A percentile compares a stretch with the other conserved stretches of the same genome.
Conservation (phyloP, 2,113 vertebrate species). For the Actinemys pallida region DNA sequence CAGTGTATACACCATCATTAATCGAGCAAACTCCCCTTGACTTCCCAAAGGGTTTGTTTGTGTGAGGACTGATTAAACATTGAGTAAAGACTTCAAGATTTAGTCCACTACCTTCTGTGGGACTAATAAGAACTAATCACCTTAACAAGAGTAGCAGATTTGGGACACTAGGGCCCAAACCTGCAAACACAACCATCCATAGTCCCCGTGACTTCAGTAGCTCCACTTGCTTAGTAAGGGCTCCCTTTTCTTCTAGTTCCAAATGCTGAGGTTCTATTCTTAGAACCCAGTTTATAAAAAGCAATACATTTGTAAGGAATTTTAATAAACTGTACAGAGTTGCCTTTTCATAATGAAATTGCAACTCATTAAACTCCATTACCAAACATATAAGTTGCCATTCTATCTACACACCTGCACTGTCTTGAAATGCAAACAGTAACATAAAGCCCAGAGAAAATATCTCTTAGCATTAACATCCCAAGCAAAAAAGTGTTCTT, state of each 20-base stretch:
- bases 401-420: neutral
- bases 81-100: slow-evolving; percentile 1
- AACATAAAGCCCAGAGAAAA: neutral
- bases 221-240: neutral
- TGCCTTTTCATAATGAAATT: neutral
- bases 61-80: neutral
- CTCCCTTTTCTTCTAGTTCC: neutral
- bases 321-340: neutral
- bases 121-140: neutral
- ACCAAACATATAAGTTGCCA: neutral
- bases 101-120: neutral
- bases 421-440: neutral
- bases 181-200: neutral
- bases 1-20: neutral
- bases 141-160: neutral
- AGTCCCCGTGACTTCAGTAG: neutral
- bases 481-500: neutral
- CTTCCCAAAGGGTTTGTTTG: neutral
- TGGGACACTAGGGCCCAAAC: accelerated
- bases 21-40: neutral
- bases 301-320: neutral
- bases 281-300: neutral
- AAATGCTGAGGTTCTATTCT: neutral
- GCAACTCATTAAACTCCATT: neutral
- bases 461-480: neutral